phyloP scores from a whole-genome alignment of 2,113 vertebrate species.

The Okapia johnstoni region DNA sequence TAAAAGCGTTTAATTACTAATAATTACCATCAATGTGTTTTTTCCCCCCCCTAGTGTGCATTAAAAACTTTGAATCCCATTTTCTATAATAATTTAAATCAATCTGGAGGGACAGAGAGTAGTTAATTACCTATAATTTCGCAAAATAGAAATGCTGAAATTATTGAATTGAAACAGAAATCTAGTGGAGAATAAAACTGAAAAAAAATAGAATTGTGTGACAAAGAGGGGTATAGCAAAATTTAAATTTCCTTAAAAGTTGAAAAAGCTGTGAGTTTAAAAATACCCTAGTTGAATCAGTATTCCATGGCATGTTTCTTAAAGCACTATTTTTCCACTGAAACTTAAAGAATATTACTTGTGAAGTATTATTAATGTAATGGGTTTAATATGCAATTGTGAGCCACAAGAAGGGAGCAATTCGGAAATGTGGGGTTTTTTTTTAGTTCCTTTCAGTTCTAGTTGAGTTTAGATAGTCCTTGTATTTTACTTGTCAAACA shows the following conservation, averaged over 20 bases:
- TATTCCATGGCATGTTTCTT: neutral
- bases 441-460: neutral
- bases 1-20: conserved; percentile 71
- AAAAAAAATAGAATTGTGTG: neutral
- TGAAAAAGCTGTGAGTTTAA: neutral
- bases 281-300: neutral
- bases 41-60: conserved; percentile 42
- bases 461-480: neutral
- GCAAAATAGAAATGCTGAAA: conserved; percentile 53
- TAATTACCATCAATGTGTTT: conserved; percentile 57
- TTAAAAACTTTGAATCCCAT: conserved; percentile 59
- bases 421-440: neutral
- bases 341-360: neutral
- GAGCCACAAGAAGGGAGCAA: neutral
- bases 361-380: neutral
- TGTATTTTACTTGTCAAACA: neutral
- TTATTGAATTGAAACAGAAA: conserved; percentile 39
- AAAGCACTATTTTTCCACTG: neutral
- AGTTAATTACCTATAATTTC: conserved; percentile 68
- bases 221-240: neutral
- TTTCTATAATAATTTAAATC: conserved; percentile 67
- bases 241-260: conserved; percentile 12
- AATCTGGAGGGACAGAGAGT: conserved; percentile 44
- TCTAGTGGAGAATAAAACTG: neutral
- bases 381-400: neutral